phyloP scores from a whole-genome alignment of 2,113 vertebrate genomes.

The Pelobates fuscus region DNA sequence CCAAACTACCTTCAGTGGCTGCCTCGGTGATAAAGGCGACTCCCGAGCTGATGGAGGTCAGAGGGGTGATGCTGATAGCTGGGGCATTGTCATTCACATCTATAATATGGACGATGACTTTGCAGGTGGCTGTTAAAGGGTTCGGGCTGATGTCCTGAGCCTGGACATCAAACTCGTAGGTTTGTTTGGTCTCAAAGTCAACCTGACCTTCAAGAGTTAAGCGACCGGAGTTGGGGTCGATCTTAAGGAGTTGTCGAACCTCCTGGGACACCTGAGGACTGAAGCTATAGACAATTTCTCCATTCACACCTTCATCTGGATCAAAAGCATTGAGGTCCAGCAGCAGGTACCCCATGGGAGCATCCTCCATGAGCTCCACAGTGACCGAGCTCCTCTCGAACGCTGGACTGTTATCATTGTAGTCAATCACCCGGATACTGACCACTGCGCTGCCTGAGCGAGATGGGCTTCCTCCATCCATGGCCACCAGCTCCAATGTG shows the following conservation, averaged over 20 bases:
- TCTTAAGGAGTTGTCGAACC: constrained; percentile 84
- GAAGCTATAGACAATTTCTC: constrained; percentile 86
- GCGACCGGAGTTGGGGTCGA: constrained; percentile 82
- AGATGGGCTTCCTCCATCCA: constrained; percentile 58
- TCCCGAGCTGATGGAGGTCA: constrained; percentile 70
- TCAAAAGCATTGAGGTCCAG: constrained; percentile 83
- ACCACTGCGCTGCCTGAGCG: constrained; percentile 79
- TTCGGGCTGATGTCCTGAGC: constrained; percentile 85
- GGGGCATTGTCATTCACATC: constrained; percentile 95
- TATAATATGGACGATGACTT: constrained; percentile 83
- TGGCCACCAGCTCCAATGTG: constrained; percentile 78
- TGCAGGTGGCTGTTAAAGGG: constrained; percentile 82
- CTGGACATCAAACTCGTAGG: constrained; percentile 87
- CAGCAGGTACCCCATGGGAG: constrained; percentile 76
- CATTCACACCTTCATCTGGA: constrained; percentile 87
- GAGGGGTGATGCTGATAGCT: constrained; percentile 85
- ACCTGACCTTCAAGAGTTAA: constrained; percentile 79
- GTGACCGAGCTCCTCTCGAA: constrained; percentile 84
- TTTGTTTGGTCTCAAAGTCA: constrained; percentile 86
- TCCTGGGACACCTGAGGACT: constrained; percentile 82
- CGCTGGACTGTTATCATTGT: constrained; percentile 90
- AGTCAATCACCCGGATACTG: constrained; percentile 84
- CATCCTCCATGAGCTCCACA: constrained; percentile 85
- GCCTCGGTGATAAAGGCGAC: constrained; percentile 72
- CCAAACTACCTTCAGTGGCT: constrained; percentile 82